These are phyloP conservation scores for Aplidium turbinatum DNA, from an alignment of 23 tunicate species.

Conservation along the genomic window DNA sequence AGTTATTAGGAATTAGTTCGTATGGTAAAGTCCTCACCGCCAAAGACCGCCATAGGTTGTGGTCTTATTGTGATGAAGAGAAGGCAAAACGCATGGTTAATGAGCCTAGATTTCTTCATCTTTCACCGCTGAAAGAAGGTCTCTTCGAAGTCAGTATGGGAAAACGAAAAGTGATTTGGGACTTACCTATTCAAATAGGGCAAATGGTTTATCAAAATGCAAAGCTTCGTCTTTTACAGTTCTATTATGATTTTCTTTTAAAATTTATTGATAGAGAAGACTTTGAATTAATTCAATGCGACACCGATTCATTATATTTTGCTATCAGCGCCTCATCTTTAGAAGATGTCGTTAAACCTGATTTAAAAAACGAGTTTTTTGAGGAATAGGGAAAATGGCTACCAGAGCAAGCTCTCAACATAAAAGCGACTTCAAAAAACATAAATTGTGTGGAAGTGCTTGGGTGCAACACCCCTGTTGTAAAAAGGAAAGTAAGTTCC, in stretches of 20 bases:
- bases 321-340: neutral
- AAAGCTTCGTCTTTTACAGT: slow-evolving; percentile 8
- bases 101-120: neutral
- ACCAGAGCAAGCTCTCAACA: neutral
- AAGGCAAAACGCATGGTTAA: neutral
- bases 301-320: slow-evolving; percentile 17
- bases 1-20: neutral
- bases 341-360: neutral
- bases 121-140: neutral
- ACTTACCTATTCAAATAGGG: slow-evolving; percentile 13
- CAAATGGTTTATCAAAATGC: neutral
- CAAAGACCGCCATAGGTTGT: neutral
- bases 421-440: neutral
- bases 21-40: neutral
- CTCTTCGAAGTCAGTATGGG: neutral
- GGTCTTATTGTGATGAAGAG: neutral
- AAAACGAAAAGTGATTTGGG: neutral
- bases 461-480: neutral
- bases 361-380: slow-evolving; percentile 1
- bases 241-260: slow-evolving; percentile 6
- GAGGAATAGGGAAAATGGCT: neutral
- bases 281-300: slow-evolving; percentile 2
- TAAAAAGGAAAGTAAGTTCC: neutral
- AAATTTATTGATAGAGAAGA: neutral
- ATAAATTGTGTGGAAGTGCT: neutral